Evolutionary conservation across 2,113 vertebrate species (phyloP).

Genomic region (Eulemur rufifrons): DNA sequence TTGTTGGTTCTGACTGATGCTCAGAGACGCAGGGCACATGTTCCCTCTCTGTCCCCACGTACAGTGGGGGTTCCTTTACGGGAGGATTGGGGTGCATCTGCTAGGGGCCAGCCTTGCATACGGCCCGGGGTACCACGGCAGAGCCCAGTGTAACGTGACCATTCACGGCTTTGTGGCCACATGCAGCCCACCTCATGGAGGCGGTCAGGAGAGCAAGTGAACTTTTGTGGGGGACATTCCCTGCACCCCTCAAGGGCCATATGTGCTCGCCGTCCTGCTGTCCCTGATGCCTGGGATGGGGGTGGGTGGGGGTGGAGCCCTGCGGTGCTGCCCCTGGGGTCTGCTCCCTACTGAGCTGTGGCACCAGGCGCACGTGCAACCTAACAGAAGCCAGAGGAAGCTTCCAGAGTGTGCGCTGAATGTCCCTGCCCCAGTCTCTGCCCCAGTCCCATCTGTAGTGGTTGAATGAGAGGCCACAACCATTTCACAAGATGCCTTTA

Average conservation of each 20-base stretch:
- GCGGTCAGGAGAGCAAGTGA: fast-evolving
- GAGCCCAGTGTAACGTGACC: fast-evolving
- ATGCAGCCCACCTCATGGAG: fast-evolving
- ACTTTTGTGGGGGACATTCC: fast-evolving
- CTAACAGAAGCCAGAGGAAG: fast-evolving
- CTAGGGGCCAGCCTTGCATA: background rate
- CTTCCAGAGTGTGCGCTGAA: fast-evolving
- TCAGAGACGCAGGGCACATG: fast-evolving
- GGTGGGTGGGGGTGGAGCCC: fast-evolving
- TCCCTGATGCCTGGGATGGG: too few relatives aligned
- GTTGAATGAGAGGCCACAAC: background rate
- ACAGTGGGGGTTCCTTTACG: background rate
- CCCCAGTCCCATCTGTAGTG: too few relatives aligned
- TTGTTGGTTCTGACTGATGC: background rate
- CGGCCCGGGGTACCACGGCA: fast-evolving
- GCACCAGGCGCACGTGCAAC: fast-evolving
- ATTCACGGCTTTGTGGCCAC: fast-evolving
- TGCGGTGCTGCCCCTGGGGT: too few relatives aligned
- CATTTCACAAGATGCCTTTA: fast-evolving
- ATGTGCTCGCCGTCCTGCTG: too few relatives aligned
- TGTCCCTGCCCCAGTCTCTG: fast-evolving
- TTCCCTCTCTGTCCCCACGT: fast-evolving
- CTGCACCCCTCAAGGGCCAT: fast-evolving
- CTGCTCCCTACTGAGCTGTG: background rate
- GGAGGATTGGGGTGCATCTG: background rate